Evolutionary conservation across 92 coral and sea anemone species (phyloP), one percentile per base, ranked within the genome.

Genomic region (Zoanthus solanderi): DNA sequence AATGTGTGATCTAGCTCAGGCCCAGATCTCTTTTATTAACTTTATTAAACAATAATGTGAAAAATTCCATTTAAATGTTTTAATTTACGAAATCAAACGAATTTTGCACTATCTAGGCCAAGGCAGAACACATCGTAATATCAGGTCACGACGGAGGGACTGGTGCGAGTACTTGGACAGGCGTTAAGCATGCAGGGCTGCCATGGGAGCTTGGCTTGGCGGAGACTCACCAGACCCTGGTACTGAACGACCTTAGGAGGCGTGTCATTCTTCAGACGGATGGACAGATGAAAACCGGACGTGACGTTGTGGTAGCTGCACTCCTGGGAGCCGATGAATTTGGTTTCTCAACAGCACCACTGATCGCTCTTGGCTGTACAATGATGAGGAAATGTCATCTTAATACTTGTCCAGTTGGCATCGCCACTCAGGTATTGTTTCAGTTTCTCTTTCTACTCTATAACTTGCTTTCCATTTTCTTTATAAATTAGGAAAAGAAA

Each of bases 91-190:
- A 34, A 34, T 34, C 42, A 34, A 34, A 34, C 42, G 3, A 1
- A 34, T 50, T 50, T 50, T 50, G 8, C 54, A 0, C 1, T 61
- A 2, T 15, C 56, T 79, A 96, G 99, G 99, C 98, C 5, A 98
- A 95, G 79, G 98, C 99, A 0, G 99, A 96, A 84, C 99, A 96
- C 89, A 96, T 96, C 78, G 95, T 92, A 17, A 89, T 96, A 76
- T 96, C 99, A 53, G 99, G 99, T 84, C 99, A 96, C 61, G 99
- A 96, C 74, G 99, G 99, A 58, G 99, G 99, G 47, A 96, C 99
- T 87, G 99, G 99, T 0, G 99, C 99, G 0, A 96, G 99, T 83
- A 95, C 99, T 17, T 96, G 99, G 99, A 95, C 99, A 46, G 99
- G 99, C 11, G 96, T 96, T 82, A 96, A 96, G 61, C 99, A 96